Evolutionary conservation across 2,113 vertebrate genomes (phyloP), one percentile per base, ranked within the genome.

Genomic region (Grammomys dolichurus): DNA sequence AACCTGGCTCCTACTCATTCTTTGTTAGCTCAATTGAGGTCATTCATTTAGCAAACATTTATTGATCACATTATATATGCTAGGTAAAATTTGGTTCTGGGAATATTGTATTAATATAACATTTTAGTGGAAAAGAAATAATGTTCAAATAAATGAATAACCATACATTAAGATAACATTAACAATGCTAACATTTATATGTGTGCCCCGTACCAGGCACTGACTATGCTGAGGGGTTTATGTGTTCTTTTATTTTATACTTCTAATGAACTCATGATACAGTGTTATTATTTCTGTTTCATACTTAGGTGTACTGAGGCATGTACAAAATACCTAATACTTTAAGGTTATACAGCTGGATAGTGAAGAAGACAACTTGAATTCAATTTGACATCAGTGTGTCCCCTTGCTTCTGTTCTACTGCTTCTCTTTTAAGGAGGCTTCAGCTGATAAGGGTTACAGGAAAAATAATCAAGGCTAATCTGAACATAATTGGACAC

Each of bases 91-190:
- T 82, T 84, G n/a, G 56, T 60, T 13, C 36, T 60, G 56, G 22
- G 56, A 40, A 60, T 84, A 60, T 73, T 78, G 9, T 4, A 88
- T 40, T 48, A 93, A 81, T 33, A 60, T 7, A 88, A 72, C 86
- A 17, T 87, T 87, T 78, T 87, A 60, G 22, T 82, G 13, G 95
- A 92, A 92, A 77, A 93, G 33, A 96, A 94, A 94, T 54, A 82
- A 94, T 75, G 7, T 70, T 72, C 19, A 48, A 70, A 20, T 81
- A 87, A 95, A 89, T 67, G 65, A 86, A 51, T 33, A 31, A 94
- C 90, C 75, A 88, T 84, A 46, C n/a, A 84, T 16, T 56, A 84
- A 84, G n/a, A 28, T 60, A 85, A 88, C 22, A 87, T 75, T 91
- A 94, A 90, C 22, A 92, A 87, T 65, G n/a, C n/a, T 60, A 82